Base-by-base conservation (phyloP, 2,888 invertebrate species). In the Leptodirus hochenwartii region DNA sequence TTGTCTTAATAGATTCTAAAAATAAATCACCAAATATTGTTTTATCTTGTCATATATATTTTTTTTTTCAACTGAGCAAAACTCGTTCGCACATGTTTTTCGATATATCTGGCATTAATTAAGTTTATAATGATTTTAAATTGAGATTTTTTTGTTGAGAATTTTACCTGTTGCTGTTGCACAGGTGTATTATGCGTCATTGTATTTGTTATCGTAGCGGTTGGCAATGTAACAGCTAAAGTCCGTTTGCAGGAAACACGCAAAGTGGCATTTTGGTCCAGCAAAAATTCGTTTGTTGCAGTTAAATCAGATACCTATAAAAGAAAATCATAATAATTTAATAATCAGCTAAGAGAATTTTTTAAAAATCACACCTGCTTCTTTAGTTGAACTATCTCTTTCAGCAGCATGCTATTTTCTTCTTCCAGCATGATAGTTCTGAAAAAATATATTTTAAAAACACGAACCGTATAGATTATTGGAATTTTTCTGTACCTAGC, bases 241-340 rank as follows among this genome's bases (percentile, higher is more conserved):
- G 56, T 54, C 23, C 62, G 54, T 38, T 67, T 66, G 33, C 62
- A 65, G 9, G 64, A 64, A 37, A 73, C 59, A 16, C 79, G 59
- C 35, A 77, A 53, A 38, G 71, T 69, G 14, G 78, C 77, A 51
- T 79, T 79, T 53, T 80, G 78, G 43, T 77, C 76, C 37, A 80
- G 52, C 8, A 81, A 59, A 48, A 79, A 78, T 47, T 80, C 78
- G 49, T 81, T 81, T 5, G 78, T 75, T 2, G 77, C 75, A 17
- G 71, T 70, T 36, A 79, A 53, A 49, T 77, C 76, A 17, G 64
- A 64, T 11, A 73, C 69, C 58, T 68, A 50, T 4, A n/a, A 40
- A 38, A 17, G 28, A 34, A 36, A 17, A 29, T 25, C 24, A 5
- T 26, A 27, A 10, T n/a, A 20, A 20, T 10, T 28, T 27, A 10